Evolutionary conservation across 2,113 vertebrate genomes (phyloP), one percentile per base, ranked within the genome.

Genomic region (Ciconia boyciana): DNA sequence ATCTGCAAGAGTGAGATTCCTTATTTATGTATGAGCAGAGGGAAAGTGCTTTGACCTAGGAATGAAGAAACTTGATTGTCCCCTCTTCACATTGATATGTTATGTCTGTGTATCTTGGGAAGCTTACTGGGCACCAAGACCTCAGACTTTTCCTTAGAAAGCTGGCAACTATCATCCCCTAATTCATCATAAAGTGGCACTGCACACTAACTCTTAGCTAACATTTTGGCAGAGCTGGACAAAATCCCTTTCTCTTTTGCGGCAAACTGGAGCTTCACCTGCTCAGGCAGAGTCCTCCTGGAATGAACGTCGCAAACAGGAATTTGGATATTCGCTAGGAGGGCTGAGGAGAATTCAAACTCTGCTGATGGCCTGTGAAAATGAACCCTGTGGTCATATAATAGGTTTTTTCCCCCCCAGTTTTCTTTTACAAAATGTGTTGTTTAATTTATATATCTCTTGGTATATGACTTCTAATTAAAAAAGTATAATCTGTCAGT

Each of bases 11-110:
- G 54, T 74, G 69, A 89, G 21, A 72, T 85, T 82, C 28, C 58
- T 85, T 83, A 86, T 77, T 96, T 80, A 70, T 66, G 21, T 29
- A 55, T 43, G 60, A 88, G 51, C 28, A 83, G 61, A 83, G 54
- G 20, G n/a, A 86, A 94, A 94, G 43, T 29, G 49, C 34, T 83
- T 80, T 88, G 82, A 74, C 54, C 85, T 66, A 62, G 39, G 54
- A 94, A 74, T 16, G 49, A 90, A 74, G 78, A 77, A 69, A 80
- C 24, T 34, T 34, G 36, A 77, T 58, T 86, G 36, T 44, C 24
- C 26, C 12, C 75, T 92, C 70, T 72, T 88, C n/a, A 39, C 31
- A 29, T 41, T 41, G 43, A 49, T 66, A 0, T 80, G 28, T 51
- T 89, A 10, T 22, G 31, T 83, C 28, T 79, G 31, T 66, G 7